Evolutionary conservation across 1,140 invertebrate genomes (phyloP), one percentile per base, ranked within the genome.

Genomic region (Ephestia elutella): DNA sequence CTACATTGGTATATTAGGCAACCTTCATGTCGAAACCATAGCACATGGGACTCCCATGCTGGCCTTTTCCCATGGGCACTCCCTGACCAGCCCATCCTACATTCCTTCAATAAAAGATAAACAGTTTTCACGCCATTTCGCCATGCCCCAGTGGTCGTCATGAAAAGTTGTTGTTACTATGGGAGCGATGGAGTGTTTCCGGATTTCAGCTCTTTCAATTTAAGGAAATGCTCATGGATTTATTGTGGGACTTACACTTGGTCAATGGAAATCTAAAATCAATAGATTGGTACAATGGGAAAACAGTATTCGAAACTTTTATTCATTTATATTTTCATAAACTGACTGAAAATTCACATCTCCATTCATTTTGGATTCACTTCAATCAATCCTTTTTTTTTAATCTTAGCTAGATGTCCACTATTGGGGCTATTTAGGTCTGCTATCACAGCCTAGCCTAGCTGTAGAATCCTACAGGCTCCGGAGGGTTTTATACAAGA

Each of bases 111-210:
- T 81, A 69, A 70, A 49, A 38, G 57, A 58, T 68, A 66, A 62
- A 68, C 63, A 63, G 72, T 82, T 84, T 86, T 87, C 84, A 79
- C 84, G 79, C 81, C 71, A 74, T 70, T 66, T 66, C 66, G 80
- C 73, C 63, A 57, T 72, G 71, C 63, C 54, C 78, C 68, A 85
- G 77, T 70, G 75, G 61, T 18, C 60, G 56, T 53, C 56, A 64
- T 76, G 66, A 83, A 80, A 75, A 73, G 70, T n/a, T 78, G 55
- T 67, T 72, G 72, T 78, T 74, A 72, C 55, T 25, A 71, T 69
- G 60, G 59, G 65, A 63, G 65, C 57, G 58, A 60, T 64, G 66
- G 68, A 53, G 18, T 49, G 65, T 66, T 78, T 85, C 78, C 77
- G 76, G 61, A 73, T 73, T 32, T 65, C 51, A 54, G n/a, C 48